These are phyloP conservation scores for Crotalus tigris DNA, from an alignment of 2,113 vertebrate species.

Conservation along the genomic window DNA sequence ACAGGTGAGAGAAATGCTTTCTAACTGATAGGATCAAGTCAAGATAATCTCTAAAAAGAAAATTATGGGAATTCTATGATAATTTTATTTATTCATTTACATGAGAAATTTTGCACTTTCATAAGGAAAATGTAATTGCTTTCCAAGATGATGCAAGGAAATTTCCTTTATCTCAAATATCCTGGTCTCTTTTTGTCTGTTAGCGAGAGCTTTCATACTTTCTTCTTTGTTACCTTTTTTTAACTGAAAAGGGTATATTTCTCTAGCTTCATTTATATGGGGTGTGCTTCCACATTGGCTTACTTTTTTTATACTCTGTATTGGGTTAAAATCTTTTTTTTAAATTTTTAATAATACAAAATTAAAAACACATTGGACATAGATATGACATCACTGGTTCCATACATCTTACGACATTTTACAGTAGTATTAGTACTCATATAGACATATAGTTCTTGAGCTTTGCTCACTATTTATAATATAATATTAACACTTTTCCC, in stretches of 20 bases:
- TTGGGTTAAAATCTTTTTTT: not conserved
- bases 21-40: not conserved
- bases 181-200: not conserved
- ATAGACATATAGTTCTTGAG: no score
- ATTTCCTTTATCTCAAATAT: not conserved
- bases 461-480: no score
- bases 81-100: not conserved
- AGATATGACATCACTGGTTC: no score
- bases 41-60: not conserved
- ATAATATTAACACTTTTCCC: no score
- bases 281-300: not conserved
- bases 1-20: conserved; percentile 77
- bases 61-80: not conserved
- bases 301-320: not conserved
- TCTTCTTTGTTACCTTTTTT: not conserved
- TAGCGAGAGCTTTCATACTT: not conserved
- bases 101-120: not conserved
- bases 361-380: no score
- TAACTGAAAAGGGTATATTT: not conserved
- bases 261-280: not conserved
- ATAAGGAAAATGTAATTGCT: not conserved
- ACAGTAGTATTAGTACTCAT: no score
- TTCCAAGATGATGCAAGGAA: not conserved
- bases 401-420: no score
- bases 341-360: no score